These are phyloP conservation scores for Andrena praecox DNA, from an alignment of 2,888 invertebrate species.

Conservation along the genomic window DNA sequence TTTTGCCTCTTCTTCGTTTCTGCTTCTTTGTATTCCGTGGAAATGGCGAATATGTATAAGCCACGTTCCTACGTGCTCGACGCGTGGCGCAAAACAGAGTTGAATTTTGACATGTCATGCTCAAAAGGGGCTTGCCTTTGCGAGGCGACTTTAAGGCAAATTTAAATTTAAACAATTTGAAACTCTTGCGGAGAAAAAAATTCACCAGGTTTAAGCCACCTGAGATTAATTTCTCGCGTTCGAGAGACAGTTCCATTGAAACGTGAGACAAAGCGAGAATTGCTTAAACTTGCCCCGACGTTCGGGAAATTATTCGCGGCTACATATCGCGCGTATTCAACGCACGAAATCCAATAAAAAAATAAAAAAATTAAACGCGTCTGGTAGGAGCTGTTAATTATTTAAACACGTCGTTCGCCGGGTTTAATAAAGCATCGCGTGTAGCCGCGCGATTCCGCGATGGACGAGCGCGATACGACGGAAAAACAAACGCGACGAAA, in stretches of 20 bases:
- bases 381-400: slow-evolving; percentile 59
- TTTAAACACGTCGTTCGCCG: slow-evolving; percentile 58
- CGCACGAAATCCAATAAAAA: slow-evolving; percentile 46
- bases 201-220: too few relatives aligned
- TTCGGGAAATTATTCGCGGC: neutral
- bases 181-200: neutral
- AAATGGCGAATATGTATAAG: neutral
- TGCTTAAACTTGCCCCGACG: neutral
- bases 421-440: slow-evolving; percentile 57
- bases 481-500: slow-evolving; percentile 62
- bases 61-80: neutral
- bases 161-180: neutral
- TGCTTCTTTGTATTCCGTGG: neutral
- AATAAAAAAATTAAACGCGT: slow-evolving; percentile 59
- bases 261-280: neutral
- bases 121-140: neutral
- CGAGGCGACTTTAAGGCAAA: neutral
- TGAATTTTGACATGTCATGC: too few relatives aligned
- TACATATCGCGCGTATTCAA: slow-evolving; percentile 18
- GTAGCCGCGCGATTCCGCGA: slow-evolving; percentile 39
- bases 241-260: too few relatives aligned
- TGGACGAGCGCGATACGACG: slow-evolving; percentile 38
- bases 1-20: neutral
- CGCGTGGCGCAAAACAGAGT: neutral
- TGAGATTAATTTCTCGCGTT: too few relatives aligned